phyloP scores from a whole-genome alignment of 1,140 invertebrate genomes.

The Zaprionus davidi region DNA sequence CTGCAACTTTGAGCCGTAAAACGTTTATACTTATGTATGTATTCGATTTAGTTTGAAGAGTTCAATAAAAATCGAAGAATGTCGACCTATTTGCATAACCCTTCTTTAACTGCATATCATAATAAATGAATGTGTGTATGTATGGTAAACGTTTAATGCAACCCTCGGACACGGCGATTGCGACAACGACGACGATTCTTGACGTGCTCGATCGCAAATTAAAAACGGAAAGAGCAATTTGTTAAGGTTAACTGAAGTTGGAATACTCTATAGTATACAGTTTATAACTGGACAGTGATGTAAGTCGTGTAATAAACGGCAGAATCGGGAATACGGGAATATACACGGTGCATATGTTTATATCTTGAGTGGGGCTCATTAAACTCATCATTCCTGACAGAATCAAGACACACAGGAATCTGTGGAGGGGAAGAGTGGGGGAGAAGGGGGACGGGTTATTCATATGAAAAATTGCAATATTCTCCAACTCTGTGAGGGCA shows the following conservation, averaged over 20 bases:
- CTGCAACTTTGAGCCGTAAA: no score
- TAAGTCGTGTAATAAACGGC: conserved; percentile 6
- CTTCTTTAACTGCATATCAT: no score
- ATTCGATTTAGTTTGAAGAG: no score
- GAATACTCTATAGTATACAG: conserved; percentile 15
- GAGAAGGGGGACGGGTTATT: neutral
- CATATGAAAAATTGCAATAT: neutral
- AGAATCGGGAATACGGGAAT: neutral
- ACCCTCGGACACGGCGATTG: neutral
- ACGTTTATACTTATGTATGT: no score
- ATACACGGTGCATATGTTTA: neutral
- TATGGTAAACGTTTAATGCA: neutral
- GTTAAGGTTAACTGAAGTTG: conserved; percentile 17
- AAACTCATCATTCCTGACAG: conserved; percentile 1
- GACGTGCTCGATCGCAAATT: conserved; percentile 50
- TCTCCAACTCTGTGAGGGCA: conserved; percentile 9
- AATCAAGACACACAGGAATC: neutral
- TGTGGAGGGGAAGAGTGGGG: neutral
- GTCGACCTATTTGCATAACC: no score
- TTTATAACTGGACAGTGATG: neutral
- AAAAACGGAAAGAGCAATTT: conserved; percentile 45
- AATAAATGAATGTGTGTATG: no score
- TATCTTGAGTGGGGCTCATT: conserved; percentile 1
- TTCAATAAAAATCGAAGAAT: no score
- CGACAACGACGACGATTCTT: conserved; percentile 16